These are phyloP conservation scores for Circaetus cinerascens DNA, from an alignment of 2,113 vertebrate species.

Conservation along the genomic window DNA sequence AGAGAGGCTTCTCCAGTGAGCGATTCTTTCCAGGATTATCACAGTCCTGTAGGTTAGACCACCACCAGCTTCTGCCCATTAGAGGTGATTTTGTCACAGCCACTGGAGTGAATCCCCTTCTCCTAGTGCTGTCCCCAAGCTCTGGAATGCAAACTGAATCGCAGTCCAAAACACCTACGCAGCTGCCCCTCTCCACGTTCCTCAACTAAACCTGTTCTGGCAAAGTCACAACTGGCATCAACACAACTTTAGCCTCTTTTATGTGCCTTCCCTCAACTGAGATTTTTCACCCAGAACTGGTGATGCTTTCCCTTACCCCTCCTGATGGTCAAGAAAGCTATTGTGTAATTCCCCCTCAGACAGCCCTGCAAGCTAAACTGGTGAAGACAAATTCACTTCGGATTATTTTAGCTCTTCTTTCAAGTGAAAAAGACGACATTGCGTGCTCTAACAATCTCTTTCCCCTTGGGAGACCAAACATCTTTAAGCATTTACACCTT, in stretches of 20 bases:
- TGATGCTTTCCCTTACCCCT: accelerated
- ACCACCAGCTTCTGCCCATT: accelerated
- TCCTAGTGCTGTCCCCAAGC: neutral
- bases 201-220: neutral
- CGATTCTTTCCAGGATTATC: no score
- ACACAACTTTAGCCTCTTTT: neutral
- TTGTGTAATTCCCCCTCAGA: no score
- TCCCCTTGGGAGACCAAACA: neutral
- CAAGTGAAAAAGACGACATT: neutral
- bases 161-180: neutral
- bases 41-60: neutral
- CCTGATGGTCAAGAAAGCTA: neutral
- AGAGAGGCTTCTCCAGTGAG: neutral
- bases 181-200: neutral
- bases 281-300: neutral
- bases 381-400: no score
- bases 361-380: accelerated
- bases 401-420: neutral
- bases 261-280: accelerated
- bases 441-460: neutral
- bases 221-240: neutral
- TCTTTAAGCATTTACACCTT: neutral
- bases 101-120: no score
- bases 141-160: neutral
- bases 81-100: neutral